Evolutionary conservation across 2,797 vertebrate species (phyloP).

Genomic region (Parauchenoglanis punctatus): DNA sequence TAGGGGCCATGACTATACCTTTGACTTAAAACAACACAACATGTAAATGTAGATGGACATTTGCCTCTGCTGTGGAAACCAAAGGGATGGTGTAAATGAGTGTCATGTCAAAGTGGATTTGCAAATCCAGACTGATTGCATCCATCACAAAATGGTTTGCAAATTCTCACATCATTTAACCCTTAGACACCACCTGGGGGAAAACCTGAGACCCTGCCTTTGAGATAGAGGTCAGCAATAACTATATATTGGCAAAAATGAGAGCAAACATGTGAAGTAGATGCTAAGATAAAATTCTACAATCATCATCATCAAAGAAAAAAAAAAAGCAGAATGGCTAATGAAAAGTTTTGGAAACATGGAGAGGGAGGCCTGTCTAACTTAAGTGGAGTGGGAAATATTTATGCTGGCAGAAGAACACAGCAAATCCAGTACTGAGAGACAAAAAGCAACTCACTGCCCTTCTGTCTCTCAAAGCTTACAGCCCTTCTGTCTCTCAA

Average conservation of each 20-base stretch:
- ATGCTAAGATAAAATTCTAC: background rate
- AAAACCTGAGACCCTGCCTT: background rate
- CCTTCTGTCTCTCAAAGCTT: background rate
- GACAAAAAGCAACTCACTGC: background rate
- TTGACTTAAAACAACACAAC: background rate
- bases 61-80: background rate
- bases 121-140: background rate
- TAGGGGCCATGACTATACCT: background rate
- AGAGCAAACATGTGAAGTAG: background rate
- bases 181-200: background rate
- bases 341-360: background rate
- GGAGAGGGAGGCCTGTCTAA: background rate
- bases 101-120: background rate
- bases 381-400: background rate
- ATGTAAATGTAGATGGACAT: background rate
- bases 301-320: background rate
- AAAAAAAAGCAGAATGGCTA: background rate
- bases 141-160: background rate
- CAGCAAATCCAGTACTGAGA: background rate
- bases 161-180: background rate
- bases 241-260: background rate
- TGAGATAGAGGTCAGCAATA: background rate
- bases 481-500: background rate
- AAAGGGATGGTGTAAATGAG: background rate
- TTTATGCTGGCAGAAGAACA: conserved; percentile 1